Percentiles rank a stretch among this genome's conserved stretches.
Evolutionary conservation across 2,888 invertebrate species (phyloP).

Genomic region (Acanthoscelides obtectus): DNA sequence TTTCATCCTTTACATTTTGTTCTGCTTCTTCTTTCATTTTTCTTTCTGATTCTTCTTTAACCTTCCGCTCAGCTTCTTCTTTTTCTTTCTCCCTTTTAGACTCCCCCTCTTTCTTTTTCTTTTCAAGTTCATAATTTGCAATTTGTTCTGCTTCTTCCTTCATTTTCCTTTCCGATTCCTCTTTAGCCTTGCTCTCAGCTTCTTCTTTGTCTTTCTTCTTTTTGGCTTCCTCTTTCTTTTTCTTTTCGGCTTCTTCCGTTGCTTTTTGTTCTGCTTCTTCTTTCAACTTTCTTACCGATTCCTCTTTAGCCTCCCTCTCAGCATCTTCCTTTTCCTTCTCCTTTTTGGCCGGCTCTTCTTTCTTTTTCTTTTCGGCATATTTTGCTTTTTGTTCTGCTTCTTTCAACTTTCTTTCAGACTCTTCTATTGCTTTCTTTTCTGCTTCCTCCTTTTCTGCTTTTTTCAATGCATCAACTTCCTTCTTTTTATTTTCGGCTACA

Average conservation of each 20-base stretch:
- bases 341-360: conserved; percentile 8
- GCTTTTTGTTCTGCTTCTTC: conserved; percentile 9
- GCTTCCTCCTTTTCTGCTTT: conserved; percentile 14
- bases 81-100: conserved; percentile 10
- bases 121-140: neutral
- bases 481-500: conserved; percentile 18
- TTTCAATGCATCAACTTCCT: conserved; percentile 10
- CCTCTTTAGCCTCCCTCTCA: conserved; percentile 2
- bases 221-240: conserved; percentile 12
- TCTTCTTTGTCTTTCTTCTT: conserved; percentile 3
- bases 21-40: conserved; percentile 12
- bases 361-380: conserved; percentile 6
- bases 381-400: conserved; percentile 5
- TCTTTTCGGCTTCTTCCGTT: conserved; percentile 15
- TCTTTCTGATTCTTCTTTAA: conserved; percentile 6
- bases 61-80: conserved; percentile 10
- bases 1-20: conserved; percentile 9
- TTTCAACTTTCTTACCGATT: conserved; percentile 6
- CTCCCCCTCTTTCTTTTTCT: neutral
- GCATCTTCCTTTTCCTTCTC: conserved; percentile 12
- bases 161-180: conserved; percentile 11
- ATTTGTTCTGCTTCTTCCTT: conserved; percentile 12
- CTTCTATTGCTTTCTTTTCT: conserved; percentile 7
- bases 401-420: conserved; percentile 12
- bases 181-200: conserved; percentile 10